Evolutionary conservation across 2,113 vertebrate species (phyloP), one percentile per base, ranked within the genome.

Genomic region (Dolichallabes microphthalmus): DNA sequence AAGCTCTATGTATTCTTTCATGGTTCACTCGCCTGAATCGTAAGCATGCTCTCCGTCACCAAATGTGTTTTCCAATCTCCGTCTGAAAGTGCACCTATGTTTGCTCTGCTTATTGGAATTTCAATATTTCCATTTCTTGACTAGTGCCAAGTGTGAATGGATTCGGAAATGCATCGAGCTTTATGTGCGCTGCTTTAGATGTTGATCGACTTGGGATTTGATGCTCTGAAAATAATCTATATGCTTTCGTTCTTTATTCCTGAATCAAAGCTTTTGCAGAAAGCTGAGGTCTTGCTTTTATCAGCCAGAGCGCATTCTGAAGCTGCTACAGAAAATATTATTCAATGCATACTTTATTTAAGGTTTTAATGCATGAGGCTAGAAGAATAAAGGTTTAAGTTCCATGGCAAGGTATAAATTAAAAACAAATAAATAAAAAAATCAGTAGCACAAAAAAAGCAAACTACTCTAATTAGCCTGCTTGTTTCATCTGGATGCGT

Each of bases 201-300:
- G 82, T 66, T 32, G 30, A 58, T 79, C 76, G 32, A 79, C 55
- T 60, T 25, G 55, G 55, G 55, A 79, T 79, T 61, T 35, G 80
- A 86, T 20, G 63, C 57, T 68, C 66, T 85, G 60, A 64, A 58
- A 81, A 83, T 82, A 85, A 88, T 88, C 66, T 81, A 81, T 83
- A 86, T 50, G 32, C 35, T 22, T 60, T 68, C 27, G 25, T 19
- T 30, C 53, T 85, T 86, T 85, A 87, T 87, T 73, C 80, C 86
- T 50, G 61, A 76, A 35, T 73, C 55, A 30, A 77, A 77, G 69
- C 61, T 32, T 71, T 30, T 73, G 73, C 58, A 19, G 35, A 55
- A 86, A 85, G 55, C 57, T 9, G 13, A 35, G 19, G 25, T 58
- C 53, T 45, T 73, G 55, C 20, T 4, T 63, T 84, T 22, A 50